Conservation (phyloP, 1,140 invertebrate genomes). For the Eubasilissa regina region DNA sequence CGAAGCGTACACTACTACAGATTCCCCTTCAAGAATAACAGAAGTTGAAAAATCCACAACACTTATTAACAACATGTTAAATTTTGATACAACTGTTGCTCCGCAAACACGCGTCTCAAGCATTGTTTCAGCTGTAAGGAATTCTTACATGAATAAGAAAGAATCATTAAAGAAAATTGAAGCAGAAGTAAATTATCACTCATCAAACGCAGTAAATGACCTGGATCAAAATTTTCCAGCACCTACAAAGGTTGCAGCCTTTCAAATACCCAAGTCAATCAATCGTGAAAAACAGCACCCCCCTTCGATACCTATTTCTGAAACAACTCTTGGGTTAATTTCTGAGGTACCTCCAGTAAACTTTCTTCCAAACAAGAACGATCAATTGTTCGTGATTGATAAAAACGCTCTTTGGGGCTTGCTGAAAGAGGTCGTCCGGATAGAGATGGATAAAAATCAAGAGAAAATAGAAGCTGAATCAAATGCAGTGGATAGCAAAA, state of each 20-base stretch:
- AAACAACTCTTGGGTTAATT: slow-evolving; percentile 63
- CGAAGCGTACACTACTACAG: neutral
- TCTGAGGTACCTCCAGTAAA: slow-evolving; percentile 63
- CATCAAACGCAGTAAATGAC: neutral
- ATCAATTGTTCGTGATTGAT: slow-evolving; percentile 73
- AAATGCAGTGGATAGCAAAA: slow-evolving; percentile 19
- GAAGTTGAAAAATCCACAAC: slow-evolving; percentile 10
- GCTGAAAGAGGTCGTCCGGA: slow-evolving; percentile 72
- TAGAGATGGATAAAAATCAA: slow-evolving; percentile 59
- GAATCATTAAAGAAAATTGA: neutral
- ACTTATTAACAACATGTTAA: slow-evolving; percentile 17
- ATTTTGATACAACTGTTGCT: slow-evolving; percentile 10
- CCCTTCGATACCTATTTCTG: slow-evolving; percentile 68
- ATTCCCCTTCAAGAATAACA: neutral
- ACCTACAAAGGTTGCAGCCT: slow-evolving; percentile 57
- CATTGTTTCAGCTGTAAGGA: neutral
- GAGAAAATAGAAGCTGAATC: slow-evolving; percentile 54
- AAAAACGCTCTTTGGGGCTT: slow-evolving; percentile 75
- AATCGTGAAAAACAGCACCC: slow-evolving; percentile 73
- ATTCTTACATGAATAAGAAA: slow-evolving; percentile 24
- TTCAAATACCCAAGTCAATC: slow-evolving; percentile 68
- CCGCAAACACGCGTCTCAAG: slow-evolving; percentile 2
- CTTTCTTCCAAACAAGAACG: slow-evolving; percentile 71
- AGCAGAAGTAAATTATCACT: neutral
- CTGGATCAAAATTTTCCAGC: neutral